phyloP scores from a whole-genome alignment of 2,797 vertebrate genomes.

The Pantherophis vulpinus region DNA sequence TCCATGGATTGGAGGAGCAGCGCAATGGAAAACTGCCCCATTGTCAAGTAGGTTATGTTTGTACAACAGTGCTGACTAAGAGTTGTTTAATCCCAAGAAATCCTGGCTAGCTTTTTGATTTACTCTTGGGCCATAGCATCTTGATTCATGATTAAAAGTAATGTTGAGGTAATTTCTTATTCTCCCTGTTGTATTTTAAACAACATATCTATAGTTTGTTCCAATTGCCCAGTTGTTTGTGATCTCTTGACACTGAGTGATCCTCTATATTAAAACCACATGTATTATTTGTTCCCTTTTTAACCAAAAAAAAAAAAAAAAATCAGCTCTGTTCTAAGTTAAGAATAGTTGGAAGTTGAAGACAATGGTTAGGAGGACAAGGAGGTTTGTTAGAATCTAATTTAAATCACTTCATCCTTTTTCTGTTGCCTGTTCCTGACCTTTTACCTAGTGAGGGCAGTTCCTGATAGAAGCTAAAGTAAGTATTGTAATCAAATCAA shows the following conservation, averaged over 20 bases:
- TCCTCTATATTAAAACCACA: background rate
- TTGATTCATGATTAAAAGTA: background rate
- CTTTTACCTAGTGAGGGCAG: background rate
- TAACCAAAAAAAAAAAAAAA: background rate
- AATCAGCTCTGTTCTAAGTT: background rate
- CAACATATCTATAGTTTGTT: background rate
- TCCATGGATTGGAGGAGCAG: too few species aligned
- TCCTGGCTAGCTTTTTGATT: background rate
- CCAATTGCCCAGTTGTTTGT: background rate
- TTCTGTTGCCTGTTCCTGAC: background rate
- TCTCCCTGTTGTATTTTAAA: background rate
- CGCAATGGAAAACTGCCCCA: too few species aligned
- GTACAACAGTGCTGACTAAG: background rate
- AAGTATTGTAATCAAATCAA: background rate
- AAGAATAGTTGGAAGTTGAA: background rate
- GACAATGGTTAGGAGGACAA: background rate
- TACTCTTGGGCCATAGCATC: background rate
- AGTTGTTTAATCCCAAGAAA: background rate
- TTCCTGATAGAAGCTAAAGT: background rate
- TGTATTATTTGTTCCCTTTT: background rate
- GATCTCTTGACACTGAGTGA: background rate
- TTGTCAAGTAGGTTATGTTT: background rate
- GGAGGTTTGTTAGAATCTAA: background rate
- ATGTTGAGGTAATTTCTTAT: background rate
- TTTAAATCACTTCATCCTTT: background rate